Conservation (phyloP, 2,113 vertebrate species). For the Glaucomys volans region DNA sequence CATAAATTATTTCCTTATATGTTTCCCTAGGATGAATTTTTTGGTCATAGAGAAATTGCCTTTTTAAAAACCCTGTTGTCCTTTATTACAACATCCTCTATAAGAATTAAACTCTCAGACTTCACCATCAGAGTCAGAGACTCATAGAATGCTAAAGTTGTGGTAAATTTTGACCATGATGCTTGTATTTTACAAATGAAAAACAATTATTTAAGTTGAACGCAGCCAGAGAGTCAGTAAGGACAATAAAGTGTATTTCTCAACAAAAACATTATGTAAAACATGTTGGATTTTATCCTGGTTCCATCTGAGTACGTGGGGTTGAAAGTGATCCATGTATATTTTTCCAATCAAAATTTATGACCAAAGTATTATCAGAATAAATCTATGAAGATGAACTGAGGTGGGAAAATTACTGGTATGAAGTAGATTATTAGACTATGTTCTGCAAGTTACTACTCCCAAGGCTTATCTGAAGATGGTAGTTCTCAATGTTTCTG, state of each 20-base stretch:
- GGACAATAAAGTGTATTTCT: not conserved
- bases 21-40: slow-evolving; percentile 7
- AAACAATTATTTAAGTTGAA: not conserved
- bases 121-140: not conserved
- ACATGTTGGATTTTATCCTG: not conserved
- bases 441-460: slow-evolving; percentile 8
- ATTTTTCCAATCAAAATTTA: not conserved
- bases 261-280: not conserved
- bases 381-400: not conserved
- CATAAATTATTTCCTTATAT: not conserved
- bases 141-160: not conserved
- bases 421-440: not conserved
- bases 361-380: not conserved
- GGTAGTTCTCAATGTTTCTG: not conserved
- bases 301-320: not conserved
- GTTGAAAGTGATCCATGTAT: not conserved
- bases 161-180: not conserved
- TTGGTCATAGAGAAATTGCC: not conserved
- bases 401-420: not conserved
- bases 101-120: not conserved
- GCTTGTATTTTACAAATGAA: not conserved
- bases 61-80: not conserved
- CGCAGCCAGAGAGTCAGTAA: not conserved
- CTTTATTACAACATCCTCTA: not conserved
- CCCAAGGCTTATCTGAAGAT: not conserved